A percentile compares a stretch with the other conserved stretches of the same genome.
Evolutionary conservation across 2,797 vertebrate species (phyloP).

Genomic region (Pantherophis vulpinus): DNA sequence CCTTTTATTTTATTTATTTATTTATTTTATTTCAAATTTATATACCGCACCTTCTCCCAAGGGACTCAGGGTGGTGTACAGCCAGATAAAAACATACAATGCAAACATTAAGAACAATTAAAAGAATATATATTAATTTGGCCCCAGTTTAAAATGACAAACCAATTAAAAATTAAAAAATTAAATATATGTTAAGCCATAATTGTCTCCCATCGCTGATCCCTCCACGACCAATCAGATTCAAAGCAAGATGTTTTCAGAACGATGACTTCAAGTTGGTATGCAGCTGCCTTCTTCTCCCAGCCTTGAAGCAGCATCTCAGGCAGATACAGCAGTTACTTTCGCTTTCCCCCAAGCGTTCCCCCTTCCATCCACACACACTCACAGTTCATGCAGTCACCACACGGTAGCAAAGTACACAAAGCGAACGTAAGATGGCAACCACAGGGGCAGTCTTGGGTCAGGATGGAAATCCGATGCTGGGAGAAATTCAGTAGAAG

Average conservation of each 20-base stretch:
- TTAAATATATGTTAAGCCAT: too few relatives aligned
- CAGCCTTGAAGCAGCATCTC: background rate
- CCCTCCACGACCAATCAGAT: background rate
- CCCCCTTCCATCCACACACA: too few relatives aligned
- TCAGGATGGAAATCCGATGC: background rate
- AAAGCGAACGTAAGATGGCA: background rate
- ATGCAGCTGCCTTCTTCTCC: background rate
- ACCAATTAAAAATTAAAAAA: too few relatives aligned
- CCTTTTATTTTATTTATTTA: background rate
- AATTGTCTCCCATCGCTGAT: background rate
- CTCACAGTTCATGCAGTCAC: background rate
- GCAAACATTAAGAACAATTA: too few relatives aligned
- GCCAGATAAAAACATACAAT: too few relatives aligned
- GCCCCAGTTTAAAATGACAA: too few relatives aligned
- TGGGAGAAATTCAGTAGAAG: background rate
- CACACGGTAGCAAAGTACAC: background rate
- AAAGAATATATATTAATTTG: too few relatives aligned
- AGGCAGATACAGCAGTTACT: background rate
- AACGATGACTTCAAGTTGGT: background rate
- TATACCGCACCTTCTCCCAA: too few relatives aligned
- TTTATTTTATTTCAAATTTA: too few relatives aligned
- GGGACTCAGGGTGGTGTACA: too few relatives aligned
- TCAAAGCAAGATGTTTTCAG: background rate
- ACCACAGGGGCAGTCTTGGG: background rate
- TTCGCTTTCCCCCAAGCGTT: background rate